Conservation (phyloP, 2,888 invertebrate species). For the Xylota sylvarum region DNA sequence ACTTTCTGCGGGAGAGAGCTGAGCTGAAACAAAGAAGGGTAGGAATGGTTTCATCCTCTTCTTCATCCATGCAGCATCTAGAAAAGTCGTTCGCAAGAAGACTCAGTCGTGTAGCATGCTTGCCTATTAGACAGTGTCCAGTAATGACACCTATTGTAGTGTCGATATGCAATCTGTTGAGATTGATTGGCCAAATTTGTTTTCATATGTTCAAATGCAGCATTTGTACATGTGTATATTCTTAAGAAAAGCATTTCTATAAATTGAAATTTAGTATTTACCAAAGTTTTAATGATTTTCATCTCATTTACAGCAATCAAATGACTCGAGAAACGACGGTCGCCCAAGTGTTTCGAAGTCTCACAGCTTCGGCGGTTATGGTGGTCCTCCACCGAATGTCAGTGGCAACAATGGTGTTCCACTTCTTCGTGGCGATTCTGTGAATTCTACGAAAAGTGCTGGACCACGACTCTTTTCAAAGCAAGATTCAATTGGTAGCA, state of each 20-base stretch:
- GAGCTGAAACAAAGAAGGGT: too few species aligned
- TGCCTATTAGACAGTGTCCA: too few species aligned
- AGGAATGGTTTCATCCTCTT: too few species aligned
- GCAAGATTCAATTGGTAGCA: slow-evolving; percentile 86
- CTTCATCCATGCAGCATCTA: too few species aligned
- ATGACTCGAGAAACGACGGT: slow-evolving; percentile 81
- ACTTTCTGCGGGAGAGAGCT: too few species aligned
- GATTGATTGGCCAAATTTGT: too few species aligned
- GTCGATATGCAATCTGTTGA: too few species aligned
- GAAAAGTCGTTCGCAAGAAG: too few species aligned
- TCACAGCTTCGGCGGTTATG: slow-evolving; percentile 95
- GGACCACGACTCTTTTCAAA: slow-evolving; percentile 89
- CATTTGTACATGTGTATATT: not conserved
- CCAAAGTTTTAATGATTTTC: slow-evolving; percentile 77
- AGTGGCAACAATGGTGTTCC: slow-evolving; percentile 86
- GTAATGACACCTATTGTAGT: too few species aligned
- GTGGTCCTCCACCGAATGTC: slow-evolving; percentile 87
- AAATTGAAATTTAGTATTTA: slow-evolving; percentile 17
- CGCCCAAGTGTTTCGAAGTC: slow-evolving; percentile 90
- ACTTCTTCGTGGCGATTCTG: slow-evolving; percentile 88
- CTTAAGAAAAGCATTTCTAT: too few species aligned
- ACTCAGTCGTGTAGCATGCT: too few species aligned
- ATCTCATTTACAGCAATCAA: slow-evolving; percentile 78
- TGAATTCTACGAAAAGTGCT: slow-evolving; percentile 88
- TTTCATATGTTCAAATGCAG: too few species aligned